Conservation (phyloP, 2,113 vertebrate species). For the Coryphaenoides rupestris region DNA sequence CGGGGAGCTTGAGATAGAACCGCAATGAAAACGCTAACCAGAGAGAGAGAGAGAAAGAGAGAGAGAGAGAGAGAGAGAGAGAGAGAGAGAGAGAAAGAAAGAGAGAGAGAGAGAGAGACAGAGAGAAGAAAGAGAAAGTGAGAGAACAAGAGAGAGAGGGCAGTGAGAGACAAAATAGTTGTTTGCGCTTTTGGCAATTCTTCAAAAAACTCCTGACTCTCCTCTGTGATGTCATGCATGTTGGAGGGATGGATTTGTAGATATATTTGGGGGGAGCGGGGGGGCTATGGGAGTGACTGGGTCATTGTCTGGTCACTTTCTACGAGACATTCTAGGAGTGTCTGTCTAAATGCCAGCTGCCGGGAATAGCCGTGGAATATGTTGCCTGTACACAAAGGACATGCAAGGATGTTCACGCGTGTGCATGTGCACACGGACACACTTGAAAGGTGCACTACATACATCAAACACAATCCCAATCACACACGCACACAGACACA, state of each 20-base stretch:
- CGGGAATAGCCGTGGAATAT: constrained; percentile 30
- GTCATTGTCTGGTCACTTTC: constrained; percentile 43
- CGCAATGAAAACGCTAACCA: neutral
- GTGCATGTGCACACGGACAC: constrained; percentile 4
- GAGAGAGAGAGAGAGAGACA: neutral
- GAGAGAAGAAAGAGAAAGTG: neutral
- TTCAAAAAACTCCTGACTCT: constrained; percentile 68
- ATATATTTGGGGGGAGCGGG: neutral
- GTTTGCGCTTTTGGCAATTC: constrained; percentile 73
- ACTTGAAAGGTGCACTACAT: neutral
- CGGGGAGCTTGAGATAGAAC: neutral
- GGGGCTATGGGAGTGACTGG: neutral
- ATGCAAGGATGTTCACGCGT: neutral
- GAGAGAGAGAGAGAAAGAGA: constrained; percentile 7
- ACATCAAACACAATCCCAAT: too few relatives aligned
- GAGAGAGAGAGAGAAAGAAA: neutral
- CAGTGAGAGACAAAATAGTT: constrained; percentile 43
- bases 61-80: constrained; percentile 5
- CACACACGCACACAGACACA: neutral
- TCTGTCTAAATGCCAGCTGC: constrained; percentile 33
- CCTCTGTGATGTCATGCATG: constrained; percentile 71
- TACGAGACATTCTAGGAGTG: constrained; percentile 41
- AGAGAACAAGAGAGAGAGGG: too few relatives aligned
- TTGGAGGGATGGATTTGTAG: constrained; percentile 36
- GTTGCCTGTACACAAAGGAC: constrained; percentile 6